Evolutionary conservation across 1,140 invertebrate species (phyloP).

Genomic region (Cyclina sinensis): DNA sequence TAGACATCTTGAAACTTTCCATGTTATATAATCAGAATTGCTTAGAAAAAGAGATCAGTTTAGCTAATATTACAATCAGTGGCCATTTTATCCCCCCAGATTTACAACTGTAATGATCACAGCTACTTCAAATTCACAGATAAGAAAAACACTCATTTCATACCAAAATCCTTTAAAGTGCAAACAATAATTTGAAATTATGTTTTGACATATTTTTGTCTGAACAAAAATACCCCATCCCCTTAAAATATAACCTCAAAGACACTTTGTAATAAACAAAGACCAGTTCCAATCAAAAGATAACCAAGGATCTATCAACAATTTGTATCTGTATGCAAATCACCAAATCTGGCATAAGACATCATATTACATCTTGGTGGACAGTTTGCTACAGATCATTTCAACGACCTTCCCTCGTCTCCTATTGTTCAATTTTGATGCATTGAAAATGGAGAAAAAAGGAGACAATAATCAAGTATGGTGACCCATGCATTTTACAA

Average conservation of each 20-base stretch:
- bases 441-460: slow-evolving; percentile 53
- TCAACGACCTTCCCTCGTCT: background rate
- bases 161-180: too few relatives aligned
- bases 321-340: slow-evolving; percentile 58
- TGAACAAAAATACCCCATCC: slow-evolving; percentile 24
- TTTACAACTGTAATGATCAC: too few relatives aligned
- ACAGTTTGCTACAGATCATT: slow-evolving; percentile 27
- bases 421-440: slow-evolving; percentile 57
- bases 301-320: slow-evolving; percentile 22
- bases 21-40: too few relatives aligned
- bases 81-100: too few relatives aligned
- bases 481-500: slow-evolving; percentile 19
- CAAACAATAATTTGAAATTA: too few relatives aligned
- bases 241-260: background rate
- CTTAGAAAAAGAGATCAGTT: too few relatives aligned
- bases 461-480: slow-evolving; percentile 5
- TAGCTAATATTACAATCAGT: too few relatives aligned
- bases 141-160: too few relatives aligned
- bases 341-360: slow-evolving; percentile 58
- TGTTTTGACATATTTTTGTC: background rate
- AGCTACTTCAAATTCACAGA: too few relatives aligned
- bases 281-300: slow-evolving; percentile 39
- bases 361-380: slow-evolving; percentile 61
- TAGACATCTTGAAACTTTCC: too few relatives aligned
- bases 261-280: slow-evolving; percentile 16